Conservation (phyloP, 2,888 invertebrate species). For the Conus canariensis region DNA sequence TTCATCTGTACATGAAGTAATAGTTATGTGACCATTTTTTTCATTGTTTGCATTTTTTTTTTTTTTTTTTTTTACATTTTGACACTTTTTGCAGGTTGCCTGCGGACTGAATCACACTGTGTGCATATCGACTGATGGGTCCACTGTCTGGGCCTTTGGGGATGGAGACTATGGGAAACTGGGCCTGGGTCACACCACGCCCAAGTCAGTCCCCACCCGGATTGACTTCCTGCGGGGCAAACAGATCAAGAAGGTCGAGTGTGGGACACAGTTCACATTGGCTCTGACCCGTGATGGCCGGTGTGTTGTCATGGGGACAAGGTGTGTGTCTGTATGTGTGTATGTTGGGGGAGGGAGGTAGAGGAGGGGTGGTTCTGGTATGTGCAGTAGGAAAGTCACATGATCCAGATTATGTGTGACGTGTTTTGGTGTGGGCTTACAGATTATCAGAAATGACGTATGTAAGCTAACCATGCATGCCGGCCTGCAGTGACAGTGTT, state of each 20-base stretch:
- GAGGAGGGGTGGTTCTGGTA: not conserved
- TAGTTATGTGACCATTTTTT: no score
- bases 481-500: no score
- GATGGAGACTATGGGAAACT: constrained; percentile 85
- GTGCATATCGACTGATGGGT: constrained; percentile 83
- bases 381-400: not conserved
- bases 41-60: no score
- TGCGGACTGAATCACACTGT: constrained; percentile 85
- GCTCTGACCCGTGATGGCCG: constrained; percentile 83
- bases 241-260: constrained; percentile 83
- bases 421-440: no score
- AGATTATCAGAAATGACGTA: no score
- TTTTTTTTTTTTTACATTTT: not conserved
- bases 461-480: no score
- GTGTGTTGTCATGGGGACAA: constrained; percentile 83
- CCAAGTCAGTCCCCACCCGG: constrained; percentile 78
- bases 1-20: no score
- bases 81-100: constrained; percentile 78
- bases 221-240: constrained; percentile 82
- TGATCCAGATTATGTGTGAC: no score
- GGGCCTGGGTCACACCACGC: constrained; percentile 78
- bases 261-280: constrained; percentile 84
- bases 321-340: constrained; percentile 55
- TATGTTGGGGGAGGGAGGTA: not conserved
- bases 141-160: constrained; percentile 84